A percentile compares a stretch with the other conserved stretches of the same genome.
Evolutionary conservation across 2,797 vertebrate species (phyloP).

Genomic region (Lagocephalus sceleratus): DNA sequence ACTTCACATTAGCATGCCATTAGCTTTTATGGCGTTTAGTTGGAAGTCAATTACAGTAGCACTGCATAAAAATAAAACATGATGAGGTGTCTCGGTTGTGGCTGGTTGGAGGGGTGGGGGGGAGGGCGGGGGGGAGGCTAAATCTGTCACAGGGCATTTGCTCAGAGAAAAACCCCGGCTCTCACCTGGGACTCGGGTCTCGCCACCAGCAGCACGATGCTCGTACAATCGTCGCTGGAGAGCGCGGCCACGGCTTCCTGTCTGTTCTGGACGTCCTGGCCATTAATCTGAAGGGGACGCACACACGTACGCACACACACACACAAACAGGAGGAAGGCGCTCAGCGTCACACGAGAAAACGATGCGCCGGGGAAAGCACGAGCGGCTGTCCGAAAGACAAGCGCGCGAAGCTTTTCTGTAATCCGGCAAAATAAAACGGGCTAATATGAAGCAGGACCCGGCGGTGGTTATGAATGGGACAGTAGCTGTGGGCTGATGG

Average conservation of each 20-base stretch:
- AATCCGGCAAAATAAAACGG: conserved; percentile 65
- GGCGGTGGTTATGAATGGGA: conserved; percentile 83
- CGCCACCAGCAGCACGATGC: conserved; percentile 87
- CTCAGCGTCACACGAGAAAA: conserved; percentile 20
- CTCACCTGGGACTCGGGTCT: conserved; percentile 92
- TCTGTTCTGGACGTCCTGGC: conserved; percentile 89
- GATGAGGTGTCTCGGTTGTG: conserved; percentile 61
- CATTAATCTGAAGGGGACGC: conserved; percentile 86
- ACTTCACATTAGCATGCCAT: conserved; percentile 77
- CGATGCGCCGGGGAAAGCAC: not conserved
- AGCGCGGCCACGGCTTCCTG: conserved; percentile 90
- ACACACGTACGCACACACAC: no score
- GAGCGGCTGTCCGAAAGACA: no score
- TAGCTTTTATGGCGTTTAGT: conserved; percentile 77
- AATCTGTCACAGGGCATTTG: no score
- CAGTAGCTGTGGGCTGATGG: conserved; percentile 78
- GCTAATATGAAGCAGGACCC: conserved; percentile 67
- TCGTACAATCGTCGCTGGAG: conserved; percentile 86
- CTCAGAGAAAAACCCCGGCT: not conserved
- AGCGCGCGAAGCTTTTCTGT: no score
- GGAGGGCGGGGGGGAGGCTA: conserved; percentile 10
- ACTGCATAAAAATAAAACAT: conserved; percentile 78
- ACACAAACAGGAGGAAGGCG: conserved; percentile 61
- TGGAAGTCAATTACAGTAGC: conserved; percentile 78
- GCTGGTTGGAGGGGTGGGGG: conserved; percentile 37